A percentile compares a stretch with the other conserved stretches of the same genome.
Evolutionary conservation across 2,888 invertebrate species (phyloP).

Genomic region (Plagiodera versicolora): DNA sequence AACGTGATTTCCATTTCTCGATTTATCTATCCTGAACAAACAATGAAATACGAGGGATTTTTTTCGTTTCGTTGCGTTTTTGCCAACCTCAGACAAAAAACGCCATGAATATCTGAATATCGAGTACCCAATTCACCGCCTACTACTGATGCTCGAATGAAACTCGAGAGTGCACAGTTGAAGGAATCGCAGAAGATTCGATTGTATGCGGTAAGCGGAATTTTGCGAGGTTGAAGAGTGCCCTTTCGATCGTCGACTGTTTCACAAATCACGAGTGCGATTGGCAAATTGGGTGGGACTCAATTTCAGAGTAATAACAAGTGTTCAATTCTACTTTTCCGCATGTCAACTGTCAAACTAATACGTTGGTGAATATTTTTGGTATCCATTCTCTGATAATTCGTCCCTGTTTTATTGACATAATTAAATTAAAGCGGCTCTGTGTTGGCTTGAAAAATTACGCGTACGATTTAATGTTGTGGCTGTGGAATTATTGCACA

Average conservation of each 20-base stretch:
- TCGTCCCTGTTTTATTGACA: no score
- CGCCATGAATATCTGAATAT: slow-evolving; percentile 7
- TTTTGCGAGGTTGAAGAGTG: slow-evolving; percentile 14
- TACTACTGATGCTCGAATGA: background rate
- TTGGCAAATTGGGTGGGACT: slow-evolving; percentile 16
- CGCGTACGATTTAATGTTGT: no score
- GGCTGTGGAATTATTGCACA: no score
- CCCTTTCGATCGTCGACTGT: background rate
- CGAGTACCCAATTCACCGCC: background rate
- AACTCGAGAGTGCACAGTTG: background rate
- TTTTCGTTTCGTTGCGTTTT: background rate
- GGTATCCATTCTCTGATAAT: no score
- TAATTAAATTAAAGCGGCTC: no score
- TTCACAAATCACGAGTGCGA: background rate
- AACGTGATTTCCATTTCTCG: no score
- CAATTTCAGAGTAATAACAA: background rate
- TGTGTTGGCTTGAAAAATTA: no score
- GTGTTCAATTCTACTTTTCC: no score
- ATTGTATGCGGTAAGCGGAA: slow-evolving; percentile 15
- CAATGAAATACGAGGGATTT: background rate
- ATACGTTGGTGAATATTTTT: no score
- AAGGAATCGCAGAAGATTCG: background rate
- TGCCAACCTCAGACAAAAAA: slow-evolving; percentile 1
- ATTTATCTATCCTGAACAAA: background rate
- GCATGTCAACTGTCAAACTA: no score